A percentile compares a stretch with the other conserved stretches of the same genome.
Evolutionary conservation across 2,113 vertebrate species (phyloP).

Genomic region (Verasper variegatus): DNA sequence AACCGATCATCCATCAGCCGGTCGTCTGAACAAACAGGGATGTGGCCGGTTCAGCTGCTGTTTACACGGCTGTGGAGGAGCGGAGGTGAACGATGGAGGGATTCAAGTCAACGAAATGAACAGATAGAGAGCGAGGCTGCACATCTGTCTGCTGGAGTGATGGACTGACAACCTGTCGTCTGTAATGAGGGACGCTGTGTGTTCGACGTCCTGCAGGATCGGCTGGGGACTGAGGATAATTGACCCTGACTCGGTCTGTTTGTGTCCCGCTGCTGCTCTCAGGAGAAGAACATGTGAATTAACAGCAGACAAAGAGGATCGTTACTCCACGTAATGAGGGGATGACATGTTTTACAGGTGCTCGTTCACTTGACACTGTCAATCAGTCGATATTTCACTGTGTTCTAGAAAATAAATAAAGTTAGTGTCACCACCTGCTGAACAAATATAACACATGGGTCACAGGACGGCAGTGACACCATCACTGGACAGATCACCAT

Average conservation of each 20-base stretch:
- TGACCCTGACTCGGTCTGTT: neutral
- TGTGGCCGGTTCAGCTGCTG: slow-evolving; percentile 37
- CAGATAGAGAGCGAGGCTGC: too few species aligned
- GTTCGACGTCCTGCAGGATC: neutral
- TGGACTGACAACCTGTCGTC: neutral
- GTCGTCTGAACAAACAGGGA: slow-evolving; percentile 39
- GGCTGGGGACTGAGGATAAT: slow-evolving; percentile 10
- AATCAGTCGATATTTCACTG: too few species aligned
- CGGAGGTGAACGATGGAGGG: slow-evolving; percentile 38
- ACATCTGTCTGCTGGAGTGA: slow-evolving; percentile 15
- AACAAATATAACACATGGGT: too few species aligned
- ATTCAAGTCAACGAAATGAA: slow-evolving; percentile 18
- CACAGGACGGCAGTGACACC: too few species aligned
- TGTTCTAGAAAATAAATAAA: too few species aligned
- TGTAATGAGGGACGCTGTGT: neutral
- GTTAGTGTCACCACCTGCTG: too few species aligned
- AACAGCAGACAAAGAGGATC: too few species aligned
- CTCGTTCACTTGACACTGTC: too few species aligned
- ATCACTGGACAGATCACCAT: too few species aligned
- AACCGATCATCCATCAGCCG: slow-evolving; percentile 50
- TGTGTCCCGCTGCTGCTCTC: neutral
- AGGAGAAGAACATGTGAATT: too few species aligned
- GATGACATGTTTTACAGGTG: too few species aligned
- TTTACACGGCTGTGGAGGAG: slow-evolving; percentile 17
- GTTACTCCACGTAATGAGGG: too few species aligned